A percentile compares a stretch with the other conserved stretches of the same genome.
Conservation (phyloP, 2,888 invertebrate species). For the Ophion ellenae region DNA sequence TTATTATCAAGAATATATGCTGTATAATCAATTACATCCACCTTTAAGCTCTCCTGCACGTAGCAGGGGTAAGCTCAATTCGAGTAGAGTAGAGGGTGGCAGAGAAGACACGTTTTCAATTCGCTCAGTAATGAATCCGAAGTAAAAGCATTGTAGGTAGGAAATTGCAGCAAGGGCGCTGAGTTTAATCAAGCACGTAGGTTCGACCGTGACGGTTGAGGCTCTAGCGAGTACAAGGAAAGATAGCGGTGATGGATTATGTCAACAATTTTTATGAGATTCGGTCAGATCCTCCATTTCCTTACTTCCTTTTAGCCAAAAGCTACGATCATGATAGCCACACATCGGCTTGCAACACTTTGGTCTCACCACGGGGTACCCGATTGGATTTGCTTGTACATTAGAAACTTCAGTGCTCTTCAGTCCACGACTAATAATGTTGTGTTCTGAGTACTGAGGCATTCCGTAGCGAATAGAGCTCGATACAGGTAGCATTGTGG, state of each 20-base stretch:
- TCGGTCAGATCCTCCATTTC: not conserved
- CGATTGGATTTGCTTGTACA: too few relatives aligned
- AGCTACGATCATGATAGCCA: too few relatives aligned
- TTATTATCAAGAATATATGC: conserved; percentile 9
- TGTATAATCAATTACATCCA: conserved; percentile 23
- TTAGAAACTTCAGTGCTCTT: too few relatives aligned
- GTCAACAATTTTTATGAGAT: conserved; percentile 22
- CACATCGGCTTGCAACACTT: too few relatives aligned
- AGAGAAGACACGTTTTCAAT: conserved; percentile 61
- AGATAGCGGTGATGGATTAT: conserved; percentile 15
- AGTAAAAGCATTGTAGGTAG: conserved; percentile 37
- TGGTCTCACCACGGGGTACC: too few relatives aligned
- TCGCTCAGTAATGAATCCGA: conserved; percentile 50
- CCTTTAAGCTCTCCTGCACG: conserved; percentile 15
- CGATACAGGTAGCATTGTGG: too few relatives aligned
- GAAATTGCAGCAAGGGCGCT: conserved; percentile 51
- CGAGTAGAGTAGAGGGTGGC: conserved; percentile 7
- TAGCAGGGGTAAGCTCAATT: conserved; percentile 2
- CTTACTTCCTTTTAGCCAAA: not conserved
- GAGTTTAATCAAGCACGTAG: conserved; percentile 55
- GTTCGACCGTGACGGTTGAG: conserved; percentile 10
- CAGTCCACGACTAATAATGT: too few relatives aligned
- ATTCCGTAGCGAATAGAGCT: too few relatives aligned
- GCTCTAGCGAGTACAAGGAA: conserved; percentile 17
- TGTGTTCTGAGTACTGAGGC: too few relatives aligned